Conservation (phyloP, 2,113 vertebrate genomes). For the Rousettus leschenaultii region DNA sequence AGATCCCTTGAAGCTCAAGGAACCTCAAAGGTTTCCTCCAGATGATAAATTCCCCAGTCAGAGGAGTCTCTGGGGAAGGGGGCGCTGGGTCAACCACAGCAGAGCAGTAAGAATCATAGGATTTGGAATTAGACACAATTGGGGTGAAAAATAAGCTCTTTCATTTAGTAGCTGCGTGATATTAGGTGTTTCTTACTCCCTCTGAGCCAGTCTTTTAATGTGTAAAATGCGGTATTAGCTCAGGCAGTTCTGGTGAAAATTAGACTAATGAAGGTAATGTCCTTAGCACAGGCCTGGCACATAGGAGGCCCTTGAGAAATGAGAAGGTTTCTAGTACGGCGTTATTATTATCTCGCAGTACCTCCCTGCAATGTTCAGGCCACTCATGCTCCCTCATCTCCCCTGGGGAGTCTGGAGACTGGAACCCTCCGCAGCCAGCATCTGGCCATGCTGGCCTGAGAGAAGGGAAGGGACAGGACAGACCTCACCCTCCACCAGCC, state of each 20-base stretch:
- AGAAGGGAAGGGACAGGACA: fast-evolving
- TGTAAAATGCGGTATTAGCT: not conserved
- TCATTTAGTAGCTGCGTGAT: not conserved
- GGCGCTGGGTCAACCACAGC: not conserved
- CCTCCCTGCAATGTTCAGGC: not conserved
- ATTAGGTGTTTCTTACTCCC: not conserved
- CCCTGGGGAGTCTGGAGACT: not conserved
- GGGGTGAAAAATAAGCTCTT: not conserved
- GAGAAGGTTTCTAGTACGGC: not conserved
- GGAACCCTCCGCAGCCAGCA: not conserved
- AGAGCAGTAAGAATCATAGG: not conserved
- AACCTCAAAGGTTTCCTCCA: not conserved
- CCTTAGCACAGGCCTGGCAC: not conserved
- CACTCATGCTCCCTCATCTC: not conserved
- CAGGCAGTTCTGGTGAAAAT: not conserved
- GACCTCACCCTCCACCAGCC: not conserved
- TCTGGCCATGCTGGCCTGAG: not conserved
- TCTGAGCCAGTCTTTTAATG: not conserved
- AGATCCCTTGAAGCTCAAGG: not conserved
- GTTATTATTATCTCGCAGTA: not conserved
- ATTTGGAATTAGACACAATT: not conserved
- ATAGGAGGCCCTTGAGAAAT: not conserved
- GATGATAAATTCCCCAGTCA: not conserved
- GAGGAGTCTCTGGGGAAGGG: not conserved
- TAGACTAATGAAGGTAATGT: not conserved